Evolutionary conservation across 2,113 vertebrate genomes (phyloP).

Genomic region (Marcusenius ussheri): DNA sequence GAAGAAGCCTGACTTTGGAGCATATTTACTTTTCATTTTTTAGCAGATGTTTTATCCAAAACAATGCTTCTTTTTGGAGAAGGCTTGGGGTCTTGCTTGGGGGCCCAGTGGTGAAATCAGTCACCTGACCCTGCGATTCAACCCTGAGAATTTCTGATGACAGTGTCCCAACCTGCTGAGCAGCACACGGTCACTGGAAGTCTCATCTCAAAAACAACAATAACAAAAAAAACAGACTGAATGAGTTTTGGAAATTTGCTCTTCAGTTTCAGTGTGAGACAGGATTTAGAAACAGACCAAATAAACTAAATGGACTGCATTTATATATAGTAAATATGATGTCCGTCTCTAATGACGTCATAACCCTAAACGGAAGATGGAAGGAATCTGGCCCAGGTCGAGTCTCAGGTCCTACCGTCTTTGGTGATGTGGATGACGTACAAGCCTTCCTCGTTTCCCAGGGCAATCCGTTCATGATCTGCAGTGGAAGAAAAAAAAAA

Average conservation of each 20-base stretch:
- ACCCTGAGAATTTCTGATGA: background rate
- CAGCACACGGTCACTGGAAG: background rate
- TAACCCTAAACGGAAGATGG: background rate
- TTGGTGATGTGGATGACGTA: slow-evolving; percentile 94
- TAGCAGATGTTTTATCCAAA: background rate
- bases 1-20: background rate
- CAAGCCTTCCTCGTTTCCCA: slow-evolving; percentile 95
- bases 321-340: too few relatives aligned
- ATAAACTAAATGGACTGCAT: too few relatives aligned
- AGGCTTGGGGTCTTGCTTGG: background rate
- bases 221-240: background rate
- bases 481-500: slow-evolving; percentile 20
- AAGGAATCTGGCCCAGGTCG: too few relatives aligned
- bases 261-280: background rate
- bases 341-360: background rate
- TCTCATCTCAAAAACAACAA: background rate
- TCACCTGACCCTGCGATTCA: background rate
- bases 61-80: background rate
- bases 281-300: background rate
- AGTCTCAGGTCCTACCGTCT: slow-evolving; percentile 72
- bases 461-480: slow-evolving; percentile 95
- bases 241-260: background rate
- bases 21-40: background rate
- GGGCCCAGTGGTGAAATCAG: background rate
- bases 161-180: background rate